phyloP scores from a whole-genome alignment of 1,140 invertebrate species.

The Telenomus remus region DNA sequence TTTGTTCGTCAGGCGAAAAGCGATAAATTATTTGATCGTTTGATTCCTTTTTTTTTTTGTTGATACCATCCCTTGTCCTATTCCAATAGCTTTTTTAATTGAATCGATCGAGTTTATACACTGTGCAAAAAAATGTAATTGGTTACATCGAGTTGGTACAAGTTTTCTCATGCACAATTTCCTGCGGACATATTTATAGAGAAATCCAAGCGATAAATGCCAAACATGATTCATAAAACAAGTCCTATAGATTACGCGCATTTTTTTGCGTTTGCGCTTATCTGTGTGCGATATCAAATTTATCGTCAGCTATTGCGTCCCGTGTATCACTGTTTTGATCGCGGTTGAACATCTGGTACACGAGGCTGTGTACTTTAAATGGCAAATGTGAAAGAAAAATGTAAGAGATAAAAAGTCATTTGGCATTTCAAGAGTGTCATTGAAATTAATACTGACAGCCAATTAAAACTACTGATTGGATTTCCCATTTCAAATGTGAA shows the following conservation, averaged over 20 bases:
- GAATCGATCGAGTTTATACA: neutral
- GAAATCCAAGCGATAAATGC: slow-evolving; percentile 42
- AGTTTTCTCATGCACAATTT: slow-evolving; percentile 37
- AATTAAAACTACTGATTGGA: too few relatives aligned
- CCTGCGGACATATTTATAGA: slow-evolving; percentile 37
- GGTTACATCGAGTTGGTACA: slow-evolving; percentile 1
- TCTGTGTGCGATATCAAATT: slow-evolving; percentile 48
- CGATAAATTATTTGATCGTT: neutral
- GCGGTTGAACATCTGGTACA: slow-evolving; percentile 36
- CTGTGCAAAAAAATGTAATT: too few relatives aligned
- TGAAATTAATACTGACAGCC: too few relatives aligned
- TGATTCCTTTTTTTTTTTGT: neutral
- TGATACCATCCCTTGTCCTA: neutral
- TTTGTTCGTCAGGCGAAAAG: neutral
- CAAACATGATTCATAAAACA: slow-evolving; percentile 51
- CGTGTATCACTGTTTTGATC: slow-evolving; percentile 29
- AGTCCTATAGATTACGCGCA: slow-evolving; percentile 40
- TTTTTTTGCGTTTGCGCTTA: slow-evolving; percentile 18
- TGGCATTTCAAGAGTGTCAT: too few relatives aligned
- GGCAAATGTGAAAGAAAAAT: neutral
- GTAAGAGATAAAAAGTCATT: neutral
- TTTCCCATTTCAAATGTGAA: too few relatives aligned
- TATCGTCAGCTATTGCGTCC: slow-evolving; percentile 30
- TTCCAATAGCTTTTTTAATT: neutral
- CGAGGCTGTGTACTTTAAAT: slow-evolving; percentile 8